A percentile compares a stretch with the other conserved stretches of the same genome.
Evolutionary conservation across 2,888 invertebrate genomes (phyloP).

Genomic region (Podabrus alpinus): DNA sequence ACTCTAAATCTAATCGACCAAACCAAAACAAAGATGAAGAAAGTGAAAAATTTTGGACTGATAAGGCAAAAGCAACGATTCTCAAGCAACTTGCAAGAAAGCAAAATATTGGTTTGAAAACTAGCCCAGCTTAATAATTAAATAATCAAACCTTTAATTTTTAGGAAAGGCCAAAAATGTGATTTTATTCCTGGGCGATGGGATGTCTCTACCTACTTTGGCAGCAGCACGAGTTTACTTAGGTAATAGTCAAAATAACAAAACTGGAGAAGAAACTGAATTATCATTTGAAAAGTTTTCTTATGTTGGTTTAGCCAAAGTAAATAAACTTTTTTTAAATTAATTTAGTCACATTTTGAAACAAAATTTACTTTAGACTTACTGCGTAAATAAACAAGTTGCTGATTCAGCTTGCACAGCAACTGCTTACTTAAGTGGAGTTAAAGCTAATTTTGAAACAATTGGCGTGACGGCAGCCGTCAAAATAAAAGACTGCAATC

Average conservation of each 20-base stretch:
- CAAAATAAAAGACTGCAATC: constrained; percentile 64
- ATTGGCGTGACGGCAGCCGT: constrained; percentile 75
- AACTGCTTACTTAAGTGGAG: constrained; percentile 78
- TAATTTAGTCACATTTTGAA: background rate
- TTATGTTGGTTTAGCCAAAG: constrained; percentile 74
- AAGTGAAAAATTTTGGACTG: background rate
- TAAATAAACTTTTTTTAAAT: constrained; percentile 49
- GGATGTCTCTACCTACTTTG: background rate
- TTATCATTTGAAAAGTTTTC: constrained; percentile 78
- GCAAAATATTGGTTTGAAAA: background rate
- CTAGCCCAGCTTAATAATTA: background rate
- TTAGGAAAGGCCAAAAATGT: background rate
- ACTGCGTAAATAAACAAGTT: constrained; percentile 74
- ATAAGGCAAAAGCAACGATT: background rate
- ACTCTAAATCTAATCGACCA: background rate
- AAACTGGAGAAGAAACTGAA: constrained; percentile 68
- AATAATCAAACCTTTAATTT: background rate
- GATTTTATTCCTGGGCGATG: background rate
- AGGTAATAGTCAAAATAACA: constrained; percentile 64
- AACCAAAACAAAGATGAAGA: background rate
- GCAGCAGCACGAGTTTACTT: background rate
- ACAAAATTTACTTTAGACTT: constrained; percentile 61
- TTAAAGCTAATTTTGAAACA: constrained; percentile 77
- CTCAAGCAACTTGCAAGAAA: background rate
- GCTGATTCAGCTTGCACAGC: constrained; percentile 84